Conservation (phyloP, 2,797 vertebrate species). For the Spinus olivaceus region DNA sequence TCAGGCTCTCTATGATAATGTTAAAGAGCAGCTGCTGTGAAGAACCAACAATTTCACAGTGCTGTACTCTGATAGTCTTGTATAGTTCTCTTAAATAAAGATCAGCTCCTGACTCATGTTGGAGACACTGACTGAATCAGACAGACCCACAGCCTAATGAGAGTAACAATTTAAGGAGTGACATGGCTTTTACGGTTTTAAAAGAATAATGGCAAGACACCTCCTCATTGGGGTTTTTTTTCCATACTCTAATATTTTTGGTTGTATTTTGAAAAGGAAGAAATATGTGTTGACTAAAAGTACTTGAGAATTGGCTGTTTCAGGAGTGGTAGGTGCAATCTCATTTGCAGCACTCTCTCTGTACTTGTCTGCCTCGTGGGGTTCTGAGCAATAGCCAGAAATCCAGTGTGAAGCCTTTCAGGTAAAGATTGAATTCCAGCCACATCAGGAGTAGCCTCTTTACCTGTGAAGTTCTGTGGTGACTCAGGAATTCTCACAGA, state of each 20-base stretch:
- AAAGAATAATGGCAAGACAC: not conserved
- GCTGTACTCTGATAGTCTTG: not conserved
- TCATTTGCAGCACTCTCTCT: not conserved
- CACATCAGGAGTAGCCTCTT: not conserved
- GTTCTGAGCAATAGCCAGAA: not conserved
- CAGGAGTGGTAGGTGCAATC: not conserved
- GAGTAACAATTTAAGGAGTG: not conserved
- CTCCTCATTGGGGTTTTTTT: accelerated
- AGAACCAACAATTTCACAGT: not conserved
- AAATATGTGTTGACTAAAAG: not conserved
- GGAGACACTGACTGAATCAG: not conserved
- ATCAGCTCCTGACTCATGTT: not conserved
- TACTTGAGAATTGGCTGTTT: not conserved
- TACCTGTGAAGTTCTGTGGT: not conserved
- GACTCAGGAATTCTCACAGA: not conserved
- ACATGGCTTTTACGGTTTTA: not conserved
- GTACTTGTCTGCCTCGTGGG: accelerated
- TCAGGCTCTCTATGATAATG: not conserved
- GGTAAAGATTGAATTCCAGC: not conserved
- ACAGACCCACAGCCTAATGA: not conserved
- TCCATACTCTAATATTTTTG: not conserved
- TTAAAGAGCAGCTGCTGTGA: not conserved
- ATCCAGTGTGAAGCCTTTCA: not conserved
- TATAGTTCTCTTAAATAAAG: not conserved
- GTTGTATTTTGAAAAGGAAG: not conserved